Conservation (phyloP, 2,113 vertebrate genomes). For the Nettapus auritus region DNA sequence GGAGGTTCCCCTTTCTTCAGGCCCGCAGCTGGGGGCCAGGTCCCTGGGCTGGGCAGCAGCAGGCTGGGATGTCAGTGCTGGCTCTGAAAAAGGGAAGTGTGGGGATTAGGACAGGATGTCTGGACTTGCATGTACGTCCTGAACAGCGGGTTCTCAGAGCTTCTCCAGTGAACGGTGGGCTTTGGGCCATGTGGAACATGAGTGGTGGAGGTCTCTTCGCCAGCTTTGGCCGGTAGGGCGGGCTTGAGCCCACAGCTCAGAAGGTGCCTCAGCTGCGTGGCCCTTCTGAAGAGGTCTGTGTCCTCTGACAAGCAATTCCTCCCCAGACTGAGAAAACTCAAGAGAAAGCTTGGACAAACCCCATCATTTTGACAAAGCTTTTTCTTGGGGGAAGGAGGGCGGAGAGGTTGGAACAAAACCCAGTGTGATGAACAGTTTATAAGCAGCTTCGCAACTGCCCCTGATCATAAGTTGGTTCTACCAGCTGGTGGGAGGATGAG, state of each 20-base stretch:
- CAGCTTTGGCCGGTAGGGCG: accelerated
- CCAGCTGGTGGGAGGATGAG: accelerated
- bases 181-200: background rate
- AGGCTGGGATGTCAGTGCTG: background rate
- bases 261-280: background rate
- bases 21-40: background rate
- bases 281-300: background rate
- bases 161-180: accelerated
- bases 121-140: accelerated
- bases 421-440: background rate
- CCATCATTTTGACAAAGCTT: background rate
- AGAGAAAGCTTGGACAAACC: background rate
- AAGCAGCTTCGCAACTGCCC: background rate
- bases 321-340: background rate
- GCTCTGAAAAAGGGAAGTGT: too few relatives aligned
- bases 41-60: background rate
- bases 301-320: background rate
- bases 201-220: background rate
- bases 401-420: too few relatives aligned
- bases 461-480: background rate
- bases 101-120: background rate
- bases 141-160: background rate
- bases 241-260: accelerated
- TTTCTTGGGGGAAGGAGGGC: background rate
- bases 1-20: background rate